A percentile compares a stretch with the other conserved stretches of the same genome.
These are phyloP conservation scores for Dromas ardeola DNA, from an alignment of 2,113 vertebrate species.

Conservation along the genomic window DNA sequence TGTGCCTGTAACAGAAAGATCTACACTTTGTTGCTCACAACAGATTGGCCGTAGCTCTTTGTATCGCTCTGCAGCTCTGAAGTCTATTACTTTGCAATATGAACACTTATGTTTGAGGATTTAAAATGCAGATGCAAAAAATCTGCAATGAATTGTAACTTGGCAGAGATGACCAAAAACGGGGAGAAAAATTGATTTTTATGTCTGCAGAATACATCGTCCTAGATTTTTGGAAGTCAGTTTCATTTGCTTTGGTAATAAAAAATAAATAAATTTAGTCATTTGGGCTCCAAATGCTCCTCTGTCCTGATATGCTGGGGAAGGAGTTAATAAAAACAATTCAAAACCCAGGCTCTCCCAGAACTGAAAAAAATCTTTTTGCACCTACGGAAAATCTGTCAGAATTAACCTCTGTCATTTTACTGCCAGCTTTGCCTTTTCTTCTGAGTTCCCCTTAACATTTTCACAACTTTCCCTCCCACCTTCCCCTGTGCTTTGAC, in stretches of 20 bases:
- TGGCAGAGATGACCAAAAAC: not conserved
- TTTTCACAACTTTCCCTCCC: not conserved
- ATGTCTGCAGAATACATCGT: not conserved
- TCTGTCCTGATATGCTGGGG: not conserved
- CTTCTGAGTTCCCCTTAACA: not conserved
- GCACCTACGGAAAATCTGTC: not conserved
- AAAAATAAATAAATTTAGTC: not conserved
- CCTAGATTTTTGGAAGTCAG: not conserved
- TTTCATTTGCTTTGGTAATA: not conserved
- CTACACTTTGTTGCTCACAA: not conserved
- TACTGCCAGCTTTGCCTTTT: not conserved
- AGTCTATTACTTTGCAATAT: not conserved
- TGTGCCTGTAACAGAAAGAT: not conserved
- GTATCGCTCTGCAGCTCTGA: not conserved
- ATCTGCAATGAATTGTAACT: not conserved
- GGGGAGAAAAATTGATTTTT: not conserved
- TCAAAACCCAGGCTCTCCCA: not conserved
- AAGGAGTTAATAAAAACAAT: not conserved
- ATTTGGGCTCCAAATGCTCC: not conserved
- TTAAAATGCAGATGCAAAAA: slow-evolving; percentile 30
- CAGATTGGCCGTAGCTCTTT: not conserved
- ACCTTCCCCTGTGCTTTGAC: not conserved
- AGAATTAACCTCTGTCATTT: not conserved
- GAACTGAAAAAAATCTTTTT: not conserved
- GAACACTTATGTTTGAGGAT: not conserved